Evolutionary conservation across 2,797 vertebrate genomes (phyloP).

Genomic region (Paratrypauchen microcephalus): DNA sequence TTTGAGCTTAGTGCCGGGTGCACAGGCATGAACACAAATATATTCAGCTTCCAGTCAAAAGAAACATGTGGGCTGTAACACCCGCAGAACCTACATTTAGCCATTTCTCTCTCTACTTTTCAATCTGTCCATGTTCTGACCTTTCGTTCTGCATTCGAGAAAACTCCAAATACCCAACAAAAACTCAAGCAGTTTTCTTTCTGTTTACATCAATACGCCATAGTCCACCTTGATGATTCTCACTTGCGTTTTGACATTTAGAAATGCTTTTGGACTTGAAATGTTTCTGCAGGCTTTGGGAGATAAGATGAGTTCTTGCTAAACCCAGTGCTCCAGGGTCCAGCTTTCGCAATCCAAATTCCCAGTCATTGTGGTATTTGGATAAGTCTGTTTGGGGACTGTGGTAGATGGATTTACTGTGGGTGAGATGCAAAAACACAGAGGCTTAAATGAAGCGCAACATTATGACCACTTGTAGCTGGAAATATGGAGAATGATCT

Average conservation of each 20-base stretch:
- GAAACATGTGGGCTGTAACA: slow-evolving; percentile 9
- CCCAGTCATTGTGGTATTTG: background rate
- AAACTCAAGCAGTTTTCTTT: background rate
- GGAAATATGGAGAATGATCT: background rate
- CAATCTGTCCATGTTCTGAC: background rate
- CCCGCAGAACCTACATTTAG: background rate
- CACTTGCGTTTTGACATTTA: slow-evolving; percentile 7
- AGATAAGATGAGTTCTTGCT: background rate
- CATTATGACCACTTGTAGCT: background rate
- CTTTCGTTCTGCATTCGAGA: slow-evolving; percentile 2
- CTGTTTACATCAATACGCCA: background rate
- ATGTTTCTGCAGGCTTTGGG: background rate
- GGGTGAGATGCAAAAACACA: background rate
- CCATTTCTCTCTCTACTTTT: background rate
- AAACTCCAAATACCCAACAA: slow-evolving; percentile 8
- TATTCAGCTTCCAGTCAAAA: slow-evolving; percentile 25
- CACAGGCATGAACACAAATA: slow-evolving; percentile 35
- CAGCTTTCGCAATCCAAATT: background rate
- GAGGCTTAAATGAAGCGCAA: background rate
- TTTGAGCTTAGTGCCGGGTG: slow-evolving; percentile 28
- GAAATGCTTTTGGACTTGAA: background rate
- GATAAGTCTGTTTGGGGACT: background rate
- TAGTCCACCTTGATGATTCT: background rate
- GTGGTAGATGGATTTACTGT: background rate
- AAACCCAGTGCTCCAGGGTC: background rate